Conservation (phyloP, 2,113 vertebrate genomes). For the Thymallus thymallus region DNA sequence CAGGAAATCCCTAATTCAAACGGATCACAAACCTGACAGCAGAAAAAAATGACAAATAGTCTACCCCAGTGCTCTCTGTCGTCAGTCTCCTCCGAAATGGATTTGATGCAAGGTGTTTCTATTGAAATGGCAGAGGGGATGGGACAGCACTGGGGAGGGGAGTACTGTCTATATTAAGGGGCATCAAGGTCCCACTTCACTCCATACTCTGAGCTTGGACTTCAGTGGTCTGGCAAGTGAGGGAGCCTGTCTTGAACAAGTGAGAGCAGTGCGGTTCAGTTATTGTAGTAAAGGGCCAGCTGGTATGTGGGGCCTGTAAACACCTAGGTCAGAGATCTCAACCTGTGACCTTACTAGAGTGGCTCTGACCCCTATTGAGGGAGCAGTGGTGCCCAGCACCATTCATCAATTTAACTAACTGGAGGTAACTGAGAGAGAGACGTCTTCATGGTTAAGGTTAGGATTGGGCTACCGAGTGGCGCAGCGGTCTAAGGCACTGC, state of each 20-base stretch:
- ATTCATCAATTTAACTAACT: slow-evolving; percentile 9
- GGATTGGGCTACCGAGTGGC: too few species aligned
- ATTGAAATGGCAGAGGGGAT: neutral
- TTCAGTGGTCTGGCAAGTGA: neutral
- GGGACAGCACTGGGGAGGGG: neutral
- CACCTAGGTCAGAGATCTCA: slow-evolving; percentile 33
- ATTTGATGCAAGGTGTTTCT: neutral
- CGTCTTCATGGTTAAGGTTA: neutral
- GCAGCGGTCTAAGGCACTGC: too few species aligned
- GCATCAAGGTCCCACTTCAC: neutral
- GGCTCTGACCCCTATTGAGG: slow-evolving; percentile 11
- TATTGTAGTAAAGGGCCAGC: slow-evolving; percentile 28
- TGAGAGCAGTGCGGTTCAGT: neutral
- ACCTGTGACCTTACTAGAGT: slow-evolving; percentile 23
- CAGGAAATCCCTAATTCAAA: neutral
- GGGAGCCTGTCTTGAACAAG: neutral
- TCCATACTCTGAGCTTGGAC: neutral
- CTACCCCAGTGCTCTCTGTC: neutral
- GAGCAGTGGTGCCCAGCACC: neutral
- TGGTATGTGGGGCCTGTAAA: slow-evolving; percentile 25
- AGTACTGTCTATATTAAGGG: neutral
- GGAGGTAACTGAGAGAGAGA: neutral
- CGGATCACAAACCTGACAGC: neutral
- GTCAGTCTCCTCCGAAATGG: neutral
- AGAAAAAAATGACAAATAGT: neutral